Percentiles rank a stretch among this genome's conserved stretches.
Evolutionary conservation across 2,113 vertebrate genomes (phyloP).

Genomic region (Sinosuthora webbiana): DNA sequence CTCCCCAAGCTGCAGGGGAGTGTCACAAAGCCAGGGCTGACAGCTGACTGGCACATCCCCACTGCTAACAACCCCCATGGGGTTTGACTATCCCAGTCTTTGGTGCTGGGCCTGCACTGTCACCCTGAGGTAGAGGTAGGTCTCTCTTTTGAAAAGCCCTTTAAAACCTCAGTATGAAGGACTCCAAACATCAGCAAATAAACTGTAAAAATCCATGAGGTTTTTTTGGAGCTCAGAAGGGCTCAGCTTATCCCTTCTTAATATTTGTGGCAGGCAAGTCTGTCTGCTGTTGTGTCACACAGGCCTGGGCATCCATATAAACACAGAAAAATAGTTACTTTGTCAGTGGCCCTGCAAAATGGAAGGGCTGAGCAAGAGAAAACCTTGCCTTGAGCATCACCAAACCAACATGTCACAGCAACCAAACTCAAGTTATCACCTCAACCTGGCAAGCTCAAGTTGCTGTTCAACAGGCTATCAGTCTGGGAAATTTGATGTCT

Average conservation of each 20-base stretch:
- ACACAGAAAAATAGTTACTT: background rate
- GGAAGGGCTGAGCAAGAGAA: background rate
- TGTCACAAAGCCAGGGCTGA: background rate
- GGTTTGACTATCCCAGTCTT: background rate
- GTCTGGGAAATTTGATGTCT: background rate
- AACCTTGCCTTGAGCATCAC: background rate
- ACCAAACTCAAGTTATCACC: background rate
- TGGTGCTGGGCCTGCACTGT: background rate
- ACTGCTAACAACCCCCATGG: rapidly evolving
- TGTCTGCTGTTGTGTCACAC: background rate
- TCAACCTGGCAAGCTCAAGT: background rate
- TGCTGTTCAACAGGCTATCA: background rate
- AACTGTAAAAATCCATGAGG: background rate
- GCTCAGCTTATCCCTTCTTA: background rate
- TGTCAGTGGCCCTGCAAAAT: background rate
- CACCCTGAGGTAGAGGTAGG: background rate
- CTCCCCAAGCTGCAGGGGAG: background rate
- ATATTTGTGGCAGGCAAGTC: background rate
- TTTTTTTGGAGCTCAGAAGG: background rate
- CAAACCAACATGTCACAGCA: background rate
- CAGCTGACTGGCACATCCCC: background rate
- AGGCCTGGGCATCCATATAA: background rate
- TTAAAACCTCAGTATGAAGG: background rate
- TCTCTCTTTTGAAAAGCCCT: background rate
- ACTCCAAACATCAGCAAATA: background rate